phyloP scores from a whole-genome alignment of 2,888 invertebrate genomes.

The Coenonympha glycerion region DNA sequence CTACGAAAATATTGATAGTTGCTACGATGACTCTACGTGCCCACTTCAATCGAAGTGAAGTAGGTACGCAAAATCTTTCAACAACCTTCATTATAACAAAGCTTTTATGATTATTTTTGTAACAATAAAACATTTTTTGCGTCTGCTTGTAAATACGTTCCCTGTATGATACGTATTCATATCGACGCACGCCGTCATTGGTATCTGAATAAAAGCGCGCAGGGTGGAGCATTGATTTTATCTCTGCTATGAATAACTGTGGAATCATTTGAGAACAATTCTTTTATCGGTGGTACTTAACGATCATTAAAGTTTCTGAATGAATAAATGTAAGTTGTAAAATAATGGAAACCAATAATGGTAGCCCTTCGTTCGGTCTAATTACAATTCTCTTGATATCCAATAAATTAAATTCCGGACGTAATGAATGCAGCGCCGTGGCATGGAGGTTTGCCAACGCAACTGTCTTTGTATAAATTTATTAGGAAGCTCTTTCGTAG shows the following conservation, averaged over 20 bases:
- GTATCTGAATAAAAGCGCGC: conserved; percentile 17
- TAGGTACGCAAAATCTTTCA: background rate
- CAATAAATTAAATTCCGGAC: conserved; percentile 34
- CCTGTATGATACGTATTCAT: conserved; percentile 1
- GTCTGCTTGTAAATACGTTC: background rate
- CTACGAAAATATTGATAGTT: no score
- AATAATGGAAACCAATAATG: conserved; percentile 27
- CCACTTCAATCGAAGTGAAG: no score
- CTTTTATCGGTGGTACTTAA: conserved; percentile 22
- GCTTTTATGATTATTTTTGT: background rate
- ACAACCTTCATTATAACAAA: background rate
- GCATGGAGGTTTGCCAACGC: conserved; percentile 33
- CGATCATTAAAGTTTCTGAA: conserved; percentile 28
- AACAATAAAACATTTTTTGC: background rate
- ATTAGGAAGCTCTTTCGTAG: background rate
- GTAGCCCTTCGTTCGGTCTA: conserved; percentile 26
- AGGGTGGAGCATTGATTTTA: conserved; percentile 24
- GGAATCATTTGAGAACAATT: conserved; percentile 23
- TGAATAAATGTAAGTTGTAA: conserved; percentile 29
- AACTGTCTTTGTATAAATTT: conserved; percentile 30
- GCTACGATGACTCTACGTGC: no score
- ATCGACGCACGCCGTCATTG: conserved; percentile 8
- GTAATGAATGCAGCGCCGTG: conserved; percentile 27
- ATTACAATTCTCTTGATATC: conserved; percentile 29
- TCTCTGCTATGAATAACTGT: conserved; percentile 22